Evolutionary conservation across 1,140 invertebrate genomes (phyloP), one percentile per base, ranked within the genome.

Genomic region (Lepidurus couesii): DNA sequence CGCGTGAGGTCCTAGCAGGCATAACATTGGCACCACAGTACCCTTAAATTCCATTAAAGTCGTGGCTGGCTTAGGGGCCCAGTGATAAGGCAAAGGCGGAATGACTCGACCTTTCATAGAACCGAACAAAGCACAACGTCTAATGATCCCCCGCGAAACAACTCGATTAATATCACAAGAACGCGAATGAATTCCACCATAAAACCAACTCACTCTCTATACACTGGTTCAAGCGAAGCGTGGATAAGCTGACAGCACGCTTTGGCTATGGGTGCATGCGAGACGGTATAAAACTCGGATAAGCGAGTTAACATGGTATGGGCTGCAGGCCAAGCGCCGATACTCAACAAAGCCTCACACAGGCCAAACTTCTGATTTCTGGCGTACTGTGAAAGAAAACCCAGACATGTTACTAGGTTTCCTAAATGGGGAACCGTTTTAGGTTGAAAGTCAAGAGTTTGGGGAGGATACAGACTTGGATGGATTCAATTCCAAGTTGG

Each of bases 331-430:
- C 96, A 98, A 81, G 95, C 94, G 24, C 94, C 96, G 80, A 98
- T 90, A 81, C 91, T 89, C 6, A 98, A 84, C 6, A 98, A 84
- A 1, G 95, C 95, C 84, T 97, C 93, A 83, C 93, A 93, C 7
- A 99, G 86, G 53, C 94, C 92, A 82, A 98, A 90, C 85, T 99
- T 98, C 86, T 99, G 97, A 87, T 99, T 98, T 78, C 85, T 88
- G 83, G 88, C 86, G 83, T 92, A 92, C 83, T 92, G 16, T 75
- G 42, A 65, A 65, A 65, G 53, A 65, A 9, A 65, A 7, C 5
- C 16, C 16, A 65, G 53, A 21, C 7, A 13, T 65, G 53, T 65
- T 65, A 34, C 4, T 34, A 34, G 4, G 34, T 34, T 34, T 34
- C 34, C 34, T 65, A 65, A 65, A 16, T 21, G 8, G n/a, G 8